These are phyloP conservation scores for Drosophila aldrichi DNA, from an alignment of 2,888 invertebrate genomes.

Conservation along the genomic window DNA sequence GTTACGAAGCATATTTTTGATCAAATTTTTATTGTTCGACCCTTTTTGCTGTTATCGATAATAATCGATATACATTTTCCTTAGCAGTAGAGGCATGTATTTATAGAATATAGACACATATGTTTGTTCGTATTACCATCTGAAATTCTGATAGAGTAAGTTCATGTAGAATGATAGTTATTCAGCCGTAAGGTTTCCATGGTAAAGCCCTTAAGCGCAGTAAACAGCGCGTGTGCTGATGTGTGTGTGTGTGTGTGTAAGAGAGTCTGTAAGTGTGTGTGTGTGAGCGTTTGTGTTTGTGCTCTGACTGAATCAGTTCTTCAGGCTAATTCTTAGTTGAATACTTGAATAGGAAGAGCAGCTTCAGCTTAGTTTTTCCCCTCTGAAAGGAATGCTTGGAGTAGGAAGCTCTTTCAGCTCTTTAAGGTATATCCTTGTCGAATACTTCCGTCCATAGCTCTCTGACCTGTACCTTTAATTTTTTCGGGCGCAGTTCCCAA, in stretches of 20 bases:
- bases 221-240: no score
- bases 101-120: not conserved
- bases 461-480: not conserved
- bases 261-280: no score
- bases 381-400: no score
- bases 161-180: not conserved
- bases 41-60: not conserved
- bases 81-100: not conserved
- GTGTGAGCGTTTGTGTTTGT: no score
- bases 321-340: no score
- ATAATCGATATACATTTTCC: not conserved
- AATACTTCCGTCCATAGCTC: not conserved
- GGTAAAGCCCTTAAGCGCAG: no score
- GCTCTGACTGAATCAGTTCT: no score
- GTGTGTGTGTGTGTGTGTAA: no score
- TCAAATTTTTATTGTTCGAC: no score
- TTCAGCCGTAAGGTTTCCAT: not conserved
- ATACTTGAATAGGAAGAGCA: no score
- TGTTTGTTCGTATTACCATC: rapidly evolving
- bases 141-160: not conserved
- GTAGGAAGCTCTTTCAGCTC: not conserved
- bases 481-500: not conserved
- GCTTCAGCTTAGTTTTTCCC: no score
- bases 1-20: no score
- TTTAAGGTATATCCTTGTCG: not conserved